Base-by-base conservation (phyloP, 1,140 invertebrate genomes). In the Drosophila asahinai region DNA sequence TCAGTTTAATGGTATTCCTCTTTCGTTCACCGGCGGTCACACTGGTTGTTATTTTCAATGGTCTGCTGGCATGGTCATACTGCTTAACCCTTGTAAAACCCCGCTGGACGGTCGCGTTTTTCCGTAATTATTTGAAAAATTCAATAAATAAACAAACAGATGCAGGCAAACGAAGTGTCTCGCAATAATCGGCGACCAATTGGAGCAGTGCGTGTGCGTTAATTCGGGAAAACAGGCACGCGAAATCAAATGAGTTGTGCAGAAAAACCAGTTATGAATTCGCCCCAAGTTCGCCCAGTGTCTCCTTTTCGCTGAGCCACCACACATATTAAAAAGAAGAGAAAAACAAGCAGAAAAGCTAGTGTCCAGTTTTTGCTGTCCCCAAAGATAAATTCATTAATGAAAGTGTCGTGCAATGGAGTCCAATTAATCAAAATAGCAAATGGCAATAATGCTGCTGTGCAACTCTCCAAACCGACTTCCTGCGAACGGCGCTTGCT, bases 231-330 rank as follows among this genome's bases (percentile, higher is more conserved):
- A 45, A 25, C 7, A 33, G 15, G 15, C 22, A 43, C 19, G 40
- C 38, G 40, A 45, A 45, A 65, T 38, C 54, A 63, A 45, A 14
- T 19, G 15, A 36, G 58, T 36, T 65, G 57, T 65, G 63, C 63
- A 70, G 67, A 57, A 83, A 81, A 83, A 83, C 81, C 81, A 83
- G 81, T 83, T 83, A 82, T 83, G 80, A 67, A 82, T 73, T 64
- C 67, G 59, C 38, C 54, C 62, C 62, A 48, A 81, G 61, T 82
- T 43, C 62, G 62, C 66, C 49, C 55, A 62, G 73, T 82, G 75
- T 77, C 83, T 83, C 76, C 76, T 80, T 83, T 83, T 83, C 62
- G 60, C 60, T 65, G 52, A 74, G 81, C 76, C 62, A 75, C 19
- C 42, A 4, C 51, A 83, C 33, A 40, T 33, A 15, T 38, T 55